These are phyloP conservation scores for Alligator sinensis DNA, from an alignment of 2,113 vertebrate genomes.

Conservation along the genomic window DNA sequence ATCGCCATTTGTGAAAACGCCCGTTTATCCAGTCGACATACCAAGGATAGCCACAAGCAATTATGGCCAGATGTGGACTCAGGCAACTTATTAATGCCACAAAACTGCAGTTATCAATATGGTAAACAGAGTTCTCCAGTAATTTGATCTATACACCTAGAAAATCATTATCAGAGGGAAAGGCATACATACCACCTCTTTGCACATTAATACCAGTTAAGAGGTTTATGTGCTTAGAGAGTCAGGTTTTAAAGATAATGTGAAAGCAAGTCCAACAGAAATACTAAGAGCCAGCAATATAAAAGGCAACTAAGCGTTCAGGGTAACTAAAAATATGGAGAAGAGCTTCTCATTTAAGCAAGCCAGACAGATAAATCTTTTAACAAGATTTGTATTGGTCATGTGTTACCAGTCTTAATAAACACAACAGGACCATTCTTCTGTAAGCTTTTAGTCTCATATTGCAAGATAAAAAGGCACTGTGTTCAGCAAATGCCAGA, in stretches of 20 bases:
- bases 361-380: conserved; percentile 67
- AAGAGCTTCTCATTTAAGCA: conserved; percentile 43
- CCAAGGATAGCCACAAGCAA: neutral
- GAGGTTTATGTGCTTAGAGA: conserved; percentile 51
- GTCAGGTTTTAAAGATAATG: conserved; percentile 61
- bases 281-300: neutral
- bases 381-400: conserved; percentile 72
- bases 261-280: conserved; percentile 53
- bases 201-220: conserved; percentile 35
- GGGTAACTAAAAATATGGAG: conserved; percentile 3
- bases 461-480: conserved; percentile 65
- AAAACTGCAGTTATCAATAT: neutral
- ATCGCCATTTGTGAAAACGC: neutral
- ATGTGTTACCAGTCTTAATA: conserved; percentile 57
- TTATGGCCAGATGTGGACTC: neutral
- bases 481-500: conserved; percentile 60
- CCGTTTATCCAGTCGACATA: neutral
- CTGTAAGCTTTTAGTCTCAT: conserved; percentile 55
- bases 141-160: conserved; percentile 11
- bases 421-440: conserved; percentile 71
- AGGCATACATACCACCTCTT: conserved; percentile 6
- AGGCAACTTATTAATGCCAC: neutral
- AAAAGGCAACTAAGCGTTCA: neutral
- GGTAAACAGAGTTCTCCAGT: neutral
- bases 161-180: conserved; percentile 29